A percentile compares a stretch with the other conserved stretches of the same genome.
Evolutionary conservation across 2,797 vertebrate genomes (phyloP).

Genomic region (Prunella strophiata): DNA sequence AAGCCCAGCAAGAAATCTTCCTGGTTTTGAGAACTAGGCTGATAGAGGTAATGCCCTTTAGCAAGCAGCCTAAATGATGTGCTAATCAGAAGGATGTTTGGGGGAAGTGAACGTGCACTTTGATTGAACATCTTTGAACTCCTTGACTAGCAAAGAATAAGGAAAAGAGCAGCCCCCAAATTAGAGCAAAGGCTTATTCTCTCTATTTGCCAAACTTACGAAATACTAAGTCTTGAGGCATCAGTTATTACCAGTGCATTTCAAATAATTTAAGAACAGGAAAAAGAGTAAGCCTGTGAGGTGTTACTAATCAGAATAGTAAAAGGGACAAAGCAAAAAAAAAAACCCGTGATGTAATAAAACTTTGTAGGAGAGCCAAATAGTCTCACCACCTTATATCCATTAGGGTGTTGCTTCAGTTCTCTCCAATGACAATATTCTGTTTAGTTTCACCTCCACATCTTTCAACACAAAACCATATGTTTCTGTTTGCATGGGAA

Average conservation of each 20-base stretch:
- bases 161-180: slow-evolving; percentile 1
- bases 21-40: slow-evolving; percentile 78
- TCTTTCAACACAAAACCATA: slow-evolving; percentile 30
- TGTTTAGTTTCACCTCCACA: slow-evolving; percentile 38
- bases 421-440: background rate
- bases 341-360: background rate
- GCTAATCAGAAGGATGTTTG: slow-evolving; percentile 64
- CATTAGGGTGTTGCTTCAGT: background rate
- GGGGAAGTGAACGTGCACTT: background rate
- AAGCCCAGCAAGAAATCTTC: slow-evolving; percentile 75
- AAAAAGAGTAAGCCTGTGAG: slow-evolving; percentile 22
- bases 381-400: background rate
- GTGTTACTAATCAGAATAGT: background rate
- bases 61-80: slow-evolving; percentile 52
- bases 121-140: slow-evolving; percentile 16
- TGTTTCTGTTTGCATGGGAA: slow-evolving; percentile 34
- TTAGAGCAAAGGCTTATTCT: slow-evolving; percentile 10
- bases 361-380: background rate
- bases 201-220: background rate
- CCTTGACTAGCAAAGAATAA: background rate
- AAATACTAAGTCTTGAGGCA: background rate
- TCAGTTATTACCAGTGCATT: background rate
- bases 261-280: background rate
- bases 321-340: background rate
- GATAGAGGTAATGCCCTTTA: slow-evolving; percentile 68